A percentile compares a stretch with the other conserved stretches of the same genome.
Evolutionary conservation across 2,888 invertebrate genomes (phyloP).

Genomic region (Eurois occulta): DNA sequence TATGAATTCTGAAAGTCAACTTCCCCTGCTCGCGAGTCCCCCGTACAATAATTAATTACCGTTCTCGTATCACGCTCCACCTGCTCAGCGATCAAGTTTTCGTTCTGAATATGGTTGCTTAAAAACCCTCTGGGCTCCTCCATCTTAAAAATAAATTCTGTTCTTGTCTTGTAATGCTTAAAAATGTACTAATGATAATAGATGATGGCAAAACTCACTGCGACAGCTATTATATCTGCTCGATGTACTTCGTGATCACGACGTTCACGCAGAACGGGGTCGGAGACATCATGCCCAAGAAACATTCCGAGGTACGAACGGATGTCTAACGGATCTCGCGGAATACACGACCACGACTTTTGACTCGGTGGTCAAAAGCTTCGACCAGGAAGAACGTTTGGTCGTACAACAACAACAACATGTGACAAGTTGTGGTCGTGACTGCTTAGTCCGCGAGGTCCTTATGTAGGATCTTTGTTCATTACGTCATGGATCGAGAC

Average conservation of each 20-base stretch:
- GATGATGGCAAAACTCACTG: conserved; percentile 75
- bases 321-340: background rate
- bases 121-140: background rate
- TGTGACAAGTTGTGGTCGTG: background rate
- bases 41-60: too few species aligned
- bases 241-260: conserved; percentile 82
- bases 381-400: background rate
- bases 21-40: too few species aligned
- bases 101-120: background rate
- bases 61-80: background rate
- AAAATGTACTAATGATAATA: conserved; percentile 39
- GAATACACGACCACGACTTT: background rate
- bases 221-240: conserved; percentile 78
- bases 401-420: too few species aligned
- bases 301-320: conserved; percentile 77
- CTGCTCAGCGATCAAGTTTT: background rate
- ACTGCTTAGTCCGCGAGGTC: background rate
- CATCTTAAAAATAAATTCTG: background rate
- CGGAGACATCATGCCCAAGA: conserved; percentile 83
- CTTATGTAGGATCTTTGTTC: background rate
- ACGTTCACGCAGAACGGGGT: conserved; percentile 84
- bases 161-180: background rate
- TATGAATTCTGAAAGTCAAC: too few species aligned
- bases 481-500: background rate
- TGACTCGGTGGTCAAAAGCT: background rate